These are phyloP conservation scores for Ctenicera cuprea DNA, from an alignment of 2,888 invertebrate genomes.

Conservation along the genomic window DNA sequence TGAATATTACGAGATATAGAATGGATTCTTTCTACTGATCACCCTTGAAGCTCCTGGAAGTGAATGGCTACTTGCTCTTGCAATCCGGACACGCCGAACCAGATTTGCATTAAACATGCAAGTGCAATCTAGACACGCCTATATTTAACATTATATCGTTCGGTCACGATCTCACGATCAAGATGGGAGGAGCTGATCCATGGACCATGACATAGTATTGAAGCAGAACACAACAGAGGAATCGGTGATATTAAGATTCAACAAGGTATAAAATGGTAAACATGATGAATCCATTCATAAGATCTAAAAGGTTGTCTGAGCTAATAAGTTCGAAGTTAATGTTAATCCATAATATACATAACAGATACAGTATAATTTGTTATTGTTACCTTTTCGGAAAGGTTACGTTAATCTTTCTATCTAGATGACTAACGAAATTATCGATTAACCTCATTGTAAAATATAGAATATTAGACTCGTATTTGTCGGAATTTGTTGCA, in stretches of 20 bases:
- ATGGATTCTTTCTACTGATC: not conserved
- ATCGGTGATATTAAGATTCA: not conserved
- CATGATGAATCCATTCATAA: slow-evolving; percentile 4
- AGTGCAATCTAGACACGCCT: slow-evolving; percentile 8
- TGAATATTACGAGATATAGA: too few relatives aligned
- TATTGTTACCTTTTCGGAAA: too few relatives aligned
- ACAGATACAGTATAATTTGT: too few relatives aligned
- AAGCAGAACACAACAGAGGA: not conserved
- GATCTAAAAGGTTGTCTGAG: too few relatives aligned
- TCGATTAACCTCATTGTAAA: too few relatives aligned
- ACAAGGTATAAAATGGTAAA: not conserved
- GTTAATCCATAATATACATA: too few relatives aligned
- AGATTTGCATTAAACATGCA: too few relatives aligned
- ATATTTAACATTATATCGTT: not conserved
- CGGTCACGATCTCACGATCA: slow-evolving; percentile 19
- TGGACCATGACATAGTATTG: slow-evolving; percentile 9
- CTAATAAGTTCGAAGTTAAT: too few relatives aligned
- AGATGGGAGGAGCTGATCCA: slow-evolving; percentile 11
- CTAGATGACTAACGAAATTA: too few relatives aligned
- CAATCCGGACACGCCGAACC: not conserved
- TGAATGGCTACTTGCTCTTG: slow-evolving; percentile 9
- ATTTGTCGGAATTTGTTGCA: too few relatives aligned
- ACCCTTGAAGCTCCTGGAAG: slow-evolving; percentile 12
- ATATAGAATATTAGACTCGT: too few relatives aligned
- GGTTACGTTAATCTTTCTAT: too few relatives aligned